These are phyloP conservation scores for Lycophotia porphyrea DNA, from an alignment of 2,888 invertebrate genomes.

Conservation along the genomic window DNA sequence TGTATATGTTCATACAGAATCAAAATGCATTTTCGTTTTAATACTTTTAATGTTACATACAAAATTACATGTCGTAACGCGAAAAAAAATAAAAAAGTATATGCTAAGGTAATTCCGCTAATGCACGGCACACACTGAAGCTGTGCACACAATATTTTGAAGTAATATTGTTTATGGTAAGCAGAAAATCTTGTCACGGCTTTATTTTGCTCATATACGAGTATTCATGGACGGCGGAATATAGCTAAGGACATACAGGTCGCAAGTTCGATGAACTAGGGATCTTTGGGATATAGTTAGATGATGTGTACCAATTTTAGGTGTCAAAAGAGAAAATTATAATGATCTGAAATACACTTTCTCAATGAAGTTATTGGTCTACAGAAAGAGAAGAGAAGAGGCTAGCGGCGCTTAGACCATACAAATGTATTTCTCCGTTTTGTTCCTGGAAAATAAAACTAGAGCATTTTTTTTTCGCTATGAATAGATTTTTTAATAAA, in stretches of 20 bases:
- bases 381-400: too few species aligned
- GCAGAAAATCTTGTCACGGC: constrained; percentile 87
- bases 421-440: too few species aligned
- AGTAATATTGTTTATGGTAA: constrained; percentile 88
- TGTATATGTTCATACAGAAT: background rate
- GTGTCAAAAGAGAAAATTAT: background rate
- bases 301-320: background rate
- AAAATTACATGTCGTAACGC: constrained; percentile 49
- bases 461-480: background rate
- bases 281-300: background rate
- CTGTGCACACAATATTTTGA: constrained; percentile 72
- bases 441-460: background rate
- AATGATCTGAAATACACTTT: background rate
- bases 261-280: constrained; percentile 11
- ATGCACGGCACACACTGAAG: constrained; percentile 54
- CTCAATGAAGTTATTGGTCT: background rate
- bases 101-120: constrained; percentile 62
- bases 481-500: too few species aligned
- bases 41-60: constrained; percentile 49
- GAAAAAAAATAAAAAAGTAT: constrained; percentile 44
- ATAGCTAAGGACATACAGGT: constrained; percentile 44
- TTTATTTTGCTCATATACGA: constrained; percentile 74
- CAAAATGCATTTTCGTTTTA: constrained; percentile 19
- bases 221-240: constrained; percentile 64
- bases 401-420: too few species aligned